Conservation (phyloP, 2,113 vertebrate genomes). For the Rallus limicola region DNA sequence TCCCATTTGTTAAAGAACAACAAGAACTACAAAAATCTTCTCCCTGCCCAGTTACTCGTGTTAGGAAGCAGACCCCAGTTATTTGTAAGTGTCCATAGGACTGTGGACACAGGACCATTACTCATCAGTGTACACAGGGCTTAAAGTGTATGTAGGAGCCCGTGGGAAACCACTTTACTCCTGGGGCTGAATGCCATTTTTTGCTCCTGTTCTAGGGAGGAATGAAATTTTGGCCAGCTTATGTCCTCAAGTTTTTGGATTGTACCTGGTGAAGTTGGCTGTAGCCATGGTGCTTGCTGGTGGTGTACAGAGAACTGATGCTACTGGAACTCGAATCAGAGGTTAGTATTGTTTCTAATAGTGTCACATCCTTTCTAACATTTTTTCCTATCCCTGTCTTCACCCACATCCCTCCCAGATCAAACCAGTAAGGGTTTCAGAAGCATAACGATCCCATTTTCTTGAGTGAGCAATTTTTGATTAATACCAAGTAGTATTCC, state of each 20-base stretch:
- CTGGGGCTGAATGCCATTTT: neutral
- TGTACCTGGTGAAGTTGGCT: conserved; percentile 94
- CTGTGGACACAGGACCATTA: neutral
- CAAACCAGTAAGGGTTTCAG: neutral
- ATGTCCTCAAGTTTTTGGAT: conserved; percentile 95
- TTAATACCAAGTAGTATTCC: neutral
- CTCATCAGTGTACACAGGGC: neutral
- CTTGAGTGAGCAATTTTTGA: neutral
- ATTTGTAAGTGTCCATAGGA: neutral
- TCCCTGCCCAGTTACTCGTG: neutral
- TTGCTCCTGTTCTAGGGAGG: conserved; percentile 79
- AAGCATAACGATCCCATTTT: neutral
- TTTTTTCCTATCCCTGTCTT: neutral
- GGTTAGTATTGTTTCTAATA: conserved; percentile 77
- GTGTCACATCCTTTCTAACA: neutral
- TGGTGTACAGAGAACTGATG: conserved; percentile 92
- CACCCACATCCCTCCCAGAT: neutral
- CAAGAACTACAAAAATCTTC: neutral
- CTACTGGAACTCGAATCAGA: conserved; percentile 89
- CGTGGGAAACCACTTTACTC: neutral
- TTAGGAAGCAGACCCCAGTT: neutral
- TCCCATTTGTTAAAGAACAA: neutral
- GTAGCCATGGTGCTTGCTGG: conserved; percentile 95
- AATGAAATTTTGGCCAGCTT: conserved; percentile 93
- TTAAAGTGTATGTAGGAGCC: neutral